phyloP scores from a whole-genome alignment of 1,140 invertebrate species.

The Apocrypta bakeri region DNA sequence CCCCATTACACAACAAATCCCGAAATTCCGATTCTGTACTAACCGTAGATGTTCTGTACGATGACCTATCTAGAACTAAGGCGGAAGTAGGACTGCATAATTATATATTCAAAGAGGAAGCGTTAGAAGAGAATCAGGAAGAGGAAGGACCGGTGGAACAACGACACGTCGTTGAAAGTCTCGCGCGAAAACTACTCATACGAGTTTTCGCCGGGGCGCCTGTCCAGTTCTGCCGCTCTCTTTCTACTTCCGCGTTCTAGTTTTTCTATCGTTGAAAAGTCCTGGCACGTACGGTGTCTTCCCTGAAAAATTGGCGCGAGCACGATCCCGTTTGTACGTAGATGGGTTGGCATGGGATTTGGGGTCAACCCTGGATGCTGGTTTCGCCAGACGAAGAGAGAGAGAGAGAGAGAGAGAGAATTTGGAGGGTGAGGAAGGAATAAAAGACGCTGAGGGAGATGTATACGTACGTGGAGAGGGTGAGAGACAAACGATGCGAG shows the following conservation, averaged over 20 bases:
- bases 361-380: constrained; percentile 26
- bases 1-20: background rate
- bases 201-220: constrained; percentile 6
- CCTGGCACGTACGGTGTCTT: background rate
- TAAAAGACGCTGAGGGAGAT: constrained; percentile 14
- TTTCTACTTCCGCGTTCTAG: constrained; percentile 37
- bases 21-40: background rate
- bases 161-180: background rate
- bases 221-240: constrained; percentile 26
- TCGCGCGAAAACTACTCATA: background rate
- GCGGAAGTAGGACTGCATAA: background rate
- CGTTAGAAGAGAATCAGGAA: background rate
- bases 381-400: constrained; percentile 4
- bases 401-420: background rate
- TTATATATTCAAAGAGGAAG: no score
- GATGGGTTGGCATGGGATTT: background rate
- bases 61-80: background rate
- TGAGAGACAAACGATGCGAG: background rate
- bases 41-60: background rate
- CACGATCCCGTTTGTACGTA: background rate
- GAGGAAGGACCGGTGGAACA: constrained; percentile 16
- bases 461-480: background rate
- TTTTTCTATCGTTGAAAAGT: constrained; percentile 28
- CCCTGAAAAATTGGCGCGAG: background rate
- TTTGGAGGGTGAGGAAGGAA: background rate